Evolutionary conservation across 2,888 invertebrate species (phyloP), one percentile per base, ranked within the genome.

Genomic region (Folsomia manolachei): DNA sequence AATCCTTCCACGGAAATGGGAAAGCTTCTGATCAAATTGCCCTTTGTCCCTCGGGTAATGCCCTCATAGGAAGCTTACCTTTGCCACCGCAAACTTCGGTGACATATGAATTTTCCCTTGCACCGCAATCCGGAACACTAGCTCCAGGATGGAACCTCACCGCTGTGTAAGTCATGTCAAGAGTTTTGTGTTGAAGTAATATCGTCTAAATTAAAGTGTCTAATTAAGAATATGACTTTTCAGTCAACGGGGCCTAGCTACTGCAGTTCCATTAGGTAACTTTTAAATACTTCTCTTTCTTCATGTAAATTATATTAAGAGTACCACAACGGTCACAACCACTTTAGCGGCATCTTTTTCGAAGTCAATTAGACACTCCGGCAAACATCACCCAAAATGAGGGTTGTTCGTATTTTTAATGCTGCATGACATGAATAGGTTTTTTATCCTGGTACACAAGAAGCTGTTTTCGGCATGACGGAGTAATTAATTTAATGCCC

Each of bases 91-190:
- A 75, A 19, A 79, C 80, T 25, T 79, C 78, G 61, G 78, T 80
- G 63, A 80, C 80, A 27, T 80, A 80, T 64, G 80, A 80, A 70
- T 80, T 78, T 64, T 80, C 80, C 26, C 69, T 80, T 25, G 80
- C 80, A 27, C 80, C 80, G 1, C 75, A 78, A n/a, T 77, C 77
- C 39, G 80, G 80, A 11, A 78, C 80, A 11, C 70, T 80, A n/a
- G 80, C 78, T 25, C 80, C 80, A 24, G 79, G 79, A 60, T 80
- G 80, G 80, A 78, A 80, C 64, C 73, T 80, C 61, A 80, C 79
- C 25, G 79, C 79, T 25, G 79, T n/a, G n/a, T n/a, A n/a, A n/a
- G n/a, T n/a, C n/a, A n/a, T n/a, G n/a, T n/a, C n/a, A n/a, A n/a
- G n/a, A n/a, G n/a, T n/a, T n/a, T n/a, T n/a, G n/a, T n/a, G n/a